A percentile compares a stretch with the other conserved stretches of the same genome.
Evolutionary conservation across 2,113 vertebrate species (phyloP).

Genomic region (Cnemophilus loriae): DNA sequence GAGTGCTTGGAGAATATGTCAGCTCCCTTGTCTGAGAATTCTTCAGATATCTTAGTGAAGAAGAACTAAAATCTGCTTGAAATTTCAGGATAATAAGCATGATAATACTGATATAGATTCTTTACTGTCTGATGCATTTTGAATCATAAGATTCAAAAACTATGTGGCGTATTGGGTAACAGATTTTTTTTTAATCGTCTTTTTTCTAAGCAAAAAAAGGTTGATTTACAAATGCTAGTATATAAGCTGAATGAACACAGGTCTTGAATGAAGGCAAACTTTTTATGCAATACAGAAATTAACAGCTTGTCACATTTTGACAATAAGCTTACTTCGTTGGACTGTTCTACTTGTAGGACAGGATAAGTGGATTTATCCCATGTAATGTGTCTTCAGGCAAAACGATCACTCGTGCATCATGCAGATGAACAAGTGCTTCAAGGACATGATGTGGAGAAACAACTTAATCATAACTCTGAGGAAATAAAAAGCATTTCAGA

Average conservation of each 20-base stretch:
- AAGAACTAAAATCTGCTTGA: not conserved
- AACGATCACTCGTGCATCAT: not conserved
- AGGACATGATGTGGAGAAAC: not conserved
- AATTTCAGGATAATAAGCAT: not conserved
- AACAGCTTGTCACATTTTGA: not conserved
- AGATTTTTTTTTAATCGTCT: too few relatives aligned
- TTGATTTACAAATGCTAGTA: not conserved
- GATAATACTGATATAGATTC: not conserved
- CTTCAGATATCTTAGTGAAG: not conserved
- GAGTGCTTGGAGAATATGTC: not conserved
- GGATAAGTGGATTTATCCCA: not conserved
- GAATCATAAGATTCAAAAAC: not conserved
- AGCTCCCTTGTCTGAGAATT: not conserved
- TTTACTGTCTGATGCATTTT: not conserved
- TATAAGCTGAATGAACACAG: not conserved
- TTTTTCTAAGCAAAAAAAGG: not conserved
- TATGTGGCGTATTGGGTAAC: not conserved
- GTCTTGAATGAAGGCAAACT: not conserved
- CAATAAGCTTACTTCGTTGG: not conserved
- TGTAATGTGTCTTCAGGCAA: not conserved
- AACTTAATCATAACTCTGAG: not conserved
- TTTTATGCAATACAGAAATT: not conserved
- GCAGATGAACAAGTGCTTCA: not conserved
- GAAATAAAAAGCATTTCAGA: not conserved
- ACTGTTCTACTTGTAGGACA: not conserved